Base-by-base conservation (phyloP, 1,140 invertebrate species). In the Bombus terrestris region DNA sequence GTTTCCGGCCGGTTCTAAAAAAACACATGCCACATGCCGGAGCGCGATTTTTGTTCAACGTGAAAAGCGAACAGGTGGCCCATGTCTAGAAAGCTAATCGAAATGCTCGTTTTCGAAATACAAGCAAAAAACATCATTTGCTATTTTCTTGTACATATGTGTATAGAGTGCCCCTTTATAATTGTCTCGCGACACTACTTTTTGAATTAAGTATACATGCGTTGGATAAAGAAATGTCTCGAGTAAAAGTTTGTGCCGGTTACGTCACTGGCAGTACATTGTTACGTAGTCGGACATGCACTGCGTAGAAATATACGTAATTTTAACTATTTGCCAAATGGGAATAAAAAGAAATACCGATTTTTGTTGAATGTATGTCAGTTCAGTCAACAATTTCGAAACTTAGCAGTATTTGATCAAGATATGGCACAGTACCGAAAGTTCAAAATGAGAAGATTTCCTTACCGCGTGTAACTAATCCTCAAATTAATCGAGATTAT, bases 1-100 rank as follows among this genome's bases (percentile, higher is more conserved):
- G n/a, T 66, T 81, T 74, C 41, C 53, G 18, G 32, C 18, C 53
- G 41, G 12, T 37, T 53, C 18, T 53, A 59, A 85, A 72, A 81
- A 68, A 13, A 32, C 39, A 57, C 35, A 18, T 13, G 22, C 28
- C 15, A 13, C 25, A 4, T 35, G 22, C 22, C 28, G 35, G 8
- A 39, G 39, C 13, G 12, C 9, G 57, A 53, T 81, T 81, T 85
- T 73, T 81, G 77, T 66, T 35, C 28, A 18, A 73, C 28, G 35
- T 59, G 47, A 62, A 39, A 35, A 66, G 59, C 69, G 77, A 81
- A 64, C 77, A 80, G 77, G 41, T 80, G 77, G 69, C 35, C 9
- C 28, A 37, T 47, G 22, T 37, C 74, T 28, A 35, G 25, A 8
- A 18, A 35, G 25, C 41, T 47, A 79, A 84, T 71, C 35, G 64